A percentile compares a stretch with the other conserved stretches of the same genome.
Evolutionary conservation across 2,113 vertebrate genomes (phyloP).

Genomic region (Mungos mungo): DNA sequence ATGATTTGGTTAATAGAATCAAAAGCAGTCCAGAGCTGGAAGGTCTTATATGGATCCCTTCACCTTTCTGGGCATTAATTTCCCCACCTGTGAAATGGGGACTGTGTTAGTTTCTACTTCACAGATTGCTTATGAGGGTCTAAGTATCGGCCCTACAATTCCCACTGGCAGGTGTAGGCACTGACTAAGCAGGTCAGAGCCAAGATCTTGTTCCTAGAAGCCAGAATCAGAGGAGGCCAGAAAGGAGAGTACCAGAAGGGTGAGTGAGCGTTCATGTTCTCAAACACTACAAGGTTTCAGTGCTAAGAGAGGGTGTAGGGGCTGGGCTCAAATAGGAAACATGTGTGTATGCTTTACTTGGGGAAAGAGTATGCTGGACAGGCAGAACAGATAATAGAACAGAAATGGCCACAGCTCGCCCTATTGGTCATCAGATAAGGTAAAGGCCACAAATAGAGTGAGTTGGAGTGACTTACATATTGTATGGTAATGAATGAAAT

Average conservation of each 20-base stretch:
- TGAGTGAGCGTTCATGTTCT: not conserved
- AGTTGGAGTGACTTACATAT: not conserved
- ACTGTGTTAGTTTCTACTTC: not conserved
- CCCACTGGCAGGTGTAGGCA: not conserved
- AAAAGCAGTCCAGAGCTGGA: not conserved
- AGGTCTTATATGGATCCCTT: not conserved
- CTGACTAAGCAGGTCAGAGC: not conserved
- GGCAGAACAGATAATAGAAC: not conserved
- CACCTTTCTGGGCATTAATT: not conserved
- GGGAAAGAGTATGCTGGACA: not conserved
- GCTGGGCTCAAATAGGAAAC: not conserved
- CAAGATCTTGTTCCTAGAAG: not conserved
- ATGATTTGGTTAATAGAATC: not conserved
- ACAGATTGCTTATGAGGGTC: not conserved
- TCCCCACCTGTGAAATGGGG: not conserved
- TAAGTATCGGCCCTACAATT: not conserved
- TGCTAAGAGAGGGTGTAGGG: not conserved
- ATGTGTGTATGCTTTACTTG: not conserved
- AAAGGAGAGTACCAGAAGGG: not conserved
- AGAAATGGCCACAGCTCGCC: not conserved
- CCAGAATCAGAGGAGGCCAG: not conserved
- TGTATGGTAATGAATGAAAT: not conserved
- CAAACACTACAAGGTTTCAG: not conserved
- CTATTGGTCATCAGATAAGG: not conserved
- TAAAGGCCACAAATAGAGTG: not conserved